phyloP scores from a whole-genome alignment of 2,113 vertebrate species.

The Polypterus senegalus region DNA sequence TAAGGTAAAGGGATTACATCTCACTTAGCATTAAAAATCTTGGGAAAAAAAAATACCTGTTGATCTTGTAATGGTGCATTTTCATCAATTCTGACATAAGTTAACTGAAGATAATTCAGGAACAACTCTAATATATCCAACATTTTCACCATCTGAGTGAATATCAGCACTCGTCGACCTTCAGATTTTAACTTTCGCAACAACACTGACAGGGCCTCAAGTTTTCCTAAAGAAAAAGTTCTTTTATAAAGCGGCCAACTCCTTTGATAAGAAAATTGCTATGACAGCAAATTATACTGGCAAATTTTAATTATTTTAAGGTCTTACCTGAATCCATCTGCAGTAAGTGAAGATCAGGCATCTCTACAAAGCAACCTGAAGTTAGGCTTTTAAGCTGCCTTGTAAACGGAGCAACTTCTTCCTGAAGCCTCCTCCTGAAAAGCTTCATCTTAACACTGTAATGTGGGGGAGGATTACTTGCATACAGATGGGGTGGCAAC shows the following conservation, averaged over 20 bases:
- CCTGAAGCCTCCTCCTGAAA: slow-evolving; percentile 46
- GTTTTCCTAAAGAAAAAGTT: slow-evolving; percentile 59
- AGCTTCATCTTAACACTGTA: slow-evolving; percentile 60
- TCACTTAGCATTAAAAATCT: neutral
- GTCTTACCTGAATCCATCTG: slow-evolving; percentile 83
- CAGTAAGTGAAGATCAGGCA: slow-evolving; percentile 71
- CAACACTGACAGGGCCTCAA: slow-evolving; percentile 82
- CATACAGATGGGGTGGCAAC: slow-evolving; percentile 58
- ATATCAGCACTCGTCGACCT: slow-evolving; percentile 78
- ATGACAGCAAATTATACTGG: neutral
- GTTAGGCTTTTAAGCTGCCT: slow-evolving; percentile 50
- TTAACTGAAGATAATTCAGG: slow-evolving; percentile 72
- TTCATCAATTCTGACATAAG: slow-evolving; percentile 81
- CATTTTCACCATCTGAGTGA: slow-evolving; percentile 72
- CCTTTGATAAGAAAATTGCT: neutral
- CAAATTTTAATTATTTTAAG: neutral
- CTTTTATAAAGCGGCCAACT: neutral
- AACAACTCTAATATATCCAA: slow-evolving; percentile 69
- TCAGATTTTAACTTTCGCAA: slow-evolving; percentile 80
- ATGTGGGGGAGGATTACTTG: slow-evolving; percentile 57
- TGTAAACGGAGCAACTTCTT: slow-evolving; percentile 46
- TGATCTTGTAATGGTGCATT: slow-evolving; percentile 70
- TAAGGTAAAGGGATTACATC: slow-evolving; percentile 18
- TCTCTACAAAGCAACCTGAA: slow-evolving; percentile 45
- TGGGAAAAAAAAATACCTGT: slow-evolving; percentile 49